Evolutionary conservation across 2,888 invertebrate species (phyloP).

Genomic region (Drosophila ezoana): DNA sequence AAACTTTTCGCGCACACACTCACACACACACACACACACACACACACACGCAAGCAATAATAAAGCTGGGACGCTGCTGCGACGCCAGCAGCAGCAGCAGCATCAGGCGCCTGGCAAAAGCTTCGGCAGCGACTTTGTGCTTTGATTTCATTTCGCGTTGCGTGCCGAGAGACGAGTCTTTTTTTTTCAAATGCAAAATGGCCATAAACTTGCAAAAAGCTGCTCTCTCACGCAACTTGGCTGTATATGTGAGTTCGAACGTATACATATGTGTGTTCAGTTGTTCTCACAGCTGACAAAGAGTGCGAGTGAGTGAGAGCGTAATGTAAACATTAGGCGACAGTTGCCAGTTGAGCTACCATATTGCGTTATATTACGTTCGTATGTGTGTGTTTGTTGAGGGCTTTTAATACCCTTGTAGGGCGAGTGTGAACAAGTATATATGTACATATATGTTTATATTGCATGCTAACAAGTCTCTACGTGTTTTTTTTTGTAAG

Average conservation of each 20-base stretch:
- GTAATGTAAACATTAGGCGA: slow-evolving; percentile 36
- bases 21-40: slow-evolving; percentile 24
- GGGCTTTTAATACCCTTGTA: neutral
- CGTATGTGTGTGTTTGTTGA: neutral
- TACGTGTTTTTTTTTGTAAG: no score
- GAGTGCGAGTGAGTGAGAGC: slow-evolving; percentile 17
- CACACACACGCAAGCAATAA: slow-evolving; percentile 20
- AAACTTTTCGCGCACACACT: slow-evolving; percentile 62
- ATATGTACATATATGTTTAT: neutral
- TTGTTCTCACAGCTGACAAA: slow-evolving; percentile 10
- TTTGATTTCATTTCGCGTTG: slow-evolving; percentile 62
- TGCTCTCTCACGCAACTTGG: slow-evolving; percentile 16
- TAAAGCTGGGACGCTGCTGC: slow-evolving; percentile 53
- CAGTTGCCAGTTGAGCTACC: slow-evolving; percentile 21
- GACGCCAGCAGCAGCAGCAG: slow-evolving; percentile 25
- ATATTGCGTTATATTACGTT: slow-evolving; percentile 1
- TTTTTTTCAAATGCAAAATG: slow-evolving; percentile 76
- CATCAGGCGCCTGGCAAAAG: slow-evolving; percentile 58
- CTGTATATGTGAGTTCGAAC: slow-evolving; percentile 17
- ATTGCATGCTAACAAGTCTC: neutral
- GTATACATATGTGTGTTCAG: slow-evolving; percentile 7
- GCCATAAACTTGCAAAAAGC: slow-evolving; percentile 66
- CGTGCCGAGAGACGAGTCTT: slow-evolving; percentile 47
- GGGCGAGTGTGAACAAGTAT: neutral
- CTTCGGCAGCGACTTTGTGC: slow-evolving; percentile 42